These are phyloP conservation scores for Teleogryllus occipitalis DNA, from an alignment of 1,140 invertebrate genomes.

Conservation along the genomic window DNA sequence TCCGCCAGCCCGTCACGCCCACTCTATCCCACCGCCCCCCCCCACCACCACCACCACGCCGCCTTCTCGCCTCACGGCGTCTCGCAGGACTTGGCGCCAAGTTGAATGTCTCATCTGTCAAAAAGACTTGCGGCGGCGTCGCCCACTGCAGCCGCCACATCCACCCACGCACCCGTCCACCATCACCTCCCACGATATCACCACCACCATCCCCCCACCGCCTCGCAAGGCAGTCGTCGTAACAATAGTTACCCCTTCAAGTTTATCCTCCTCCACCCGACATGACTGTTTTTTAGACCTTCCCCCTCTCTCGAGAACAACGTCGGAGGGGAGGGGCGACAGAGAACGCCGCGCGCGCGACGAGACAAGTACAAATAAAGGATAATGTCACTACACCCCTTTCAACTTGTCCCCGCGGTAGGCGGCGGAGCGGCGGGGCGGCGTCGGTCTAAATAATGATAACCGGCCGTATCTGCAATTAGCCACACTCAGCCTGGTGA, in stretches of 20 bases:
- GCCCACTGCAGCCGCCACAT: not conserved
- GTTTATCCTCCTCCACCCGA: not conserved
- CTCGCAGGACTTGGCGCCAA: not conserved
- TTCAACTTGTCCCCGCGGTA: not conserved
- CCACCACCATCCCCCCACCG: no score
- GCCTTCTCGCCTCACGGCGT: not conserved
- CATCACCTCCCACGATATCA: no score
- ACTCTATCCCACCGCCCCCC: not conserved
- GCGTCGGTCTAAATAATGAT: not conserved
- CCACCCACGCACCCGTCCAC: no score
- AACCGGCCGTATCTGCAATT: slow-evolving; percentile 3
- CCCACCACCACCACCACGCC: not conserved
- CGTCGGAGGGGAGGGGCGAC: not conserved
- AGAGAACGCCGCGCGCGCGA: not conserved
- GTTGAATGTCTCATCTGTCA: slow-evolving; percentile 4
- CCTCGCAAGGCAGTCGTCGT: not conserved
- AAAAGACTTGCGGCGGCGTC: not conserved
- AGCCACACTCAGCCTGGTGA: not conserved
- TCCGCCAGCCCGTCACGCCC: no score
- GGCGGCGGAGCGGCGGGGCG: no score
- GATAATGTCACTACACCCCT: not conserved
- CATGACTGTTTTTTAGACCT: not conserved
- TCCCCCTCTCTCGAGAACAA: not conserved
- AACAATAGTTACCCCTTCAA: not conserved
- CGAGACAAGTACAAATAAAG: not conserved